These are phyloP conservation scores for Vandiemenella viatica DNA, from an alignment of 2,888 invertebrate genomes.

Conservation along the genomic window DNA sequence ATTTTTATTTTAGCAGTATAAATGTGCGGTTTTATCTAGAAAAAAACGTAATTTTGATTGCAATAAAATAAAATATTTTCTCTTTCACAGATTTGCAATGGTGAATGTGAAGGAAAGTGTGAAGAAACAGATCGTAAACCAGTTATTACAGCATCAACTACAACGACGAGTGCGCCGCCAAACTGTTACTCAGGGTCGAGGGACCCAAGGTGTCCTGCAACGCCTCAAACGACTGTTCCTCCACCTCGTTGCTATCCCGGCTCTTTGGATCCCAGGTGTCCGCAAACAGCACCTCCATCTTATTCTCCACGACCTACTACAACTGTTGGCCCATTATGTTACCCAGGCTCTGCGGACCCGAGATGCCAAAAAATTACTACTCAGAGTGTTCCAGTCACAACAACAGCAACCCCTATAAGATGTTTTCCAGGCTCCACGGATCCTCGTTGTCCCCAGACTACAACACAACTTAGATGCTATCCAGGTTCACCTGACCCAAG, in stretches of 20 bases:
- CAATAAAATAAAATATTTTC: no score
- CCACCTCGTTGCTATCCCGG: conserved; percentile 9
- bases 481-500: conserved; percentile 19
- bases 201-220: conserved; percentile 7
- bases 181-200: conserved; percentile 4
- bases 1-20: no score
- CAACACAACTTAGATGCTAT: conserved; percentile 16
- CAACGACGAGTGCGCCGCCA: conserved; percentile 7
- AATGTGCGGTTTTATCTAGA: no score
- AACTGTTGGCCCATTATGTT: conserved; percentile 21
- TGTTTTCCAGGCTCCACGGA: conserved; percentile 24
- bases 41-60: no score
- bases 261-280: conserved; percentile 18
- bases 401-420: conserved; percentile 20
- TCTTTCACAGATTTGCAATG: conserved; percentile 23
- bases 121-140: conserved; percentile 7
- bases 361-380: no score
- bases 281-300: no score
- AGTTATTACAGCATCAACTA: conserved; percentile 8
- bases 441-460: conserved; percentile 23
- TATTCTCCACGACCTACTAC: conserved; percentile 20
- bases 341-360: conserved; percentile 23
- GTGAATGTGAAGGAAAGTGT: conserved; percentile 21
- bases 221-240: neutral
- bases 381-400: no score